Evolutionary conservation across 2,888 invertebrate species (phyloP).

Genomic region (Tipula confusa): DNA sequence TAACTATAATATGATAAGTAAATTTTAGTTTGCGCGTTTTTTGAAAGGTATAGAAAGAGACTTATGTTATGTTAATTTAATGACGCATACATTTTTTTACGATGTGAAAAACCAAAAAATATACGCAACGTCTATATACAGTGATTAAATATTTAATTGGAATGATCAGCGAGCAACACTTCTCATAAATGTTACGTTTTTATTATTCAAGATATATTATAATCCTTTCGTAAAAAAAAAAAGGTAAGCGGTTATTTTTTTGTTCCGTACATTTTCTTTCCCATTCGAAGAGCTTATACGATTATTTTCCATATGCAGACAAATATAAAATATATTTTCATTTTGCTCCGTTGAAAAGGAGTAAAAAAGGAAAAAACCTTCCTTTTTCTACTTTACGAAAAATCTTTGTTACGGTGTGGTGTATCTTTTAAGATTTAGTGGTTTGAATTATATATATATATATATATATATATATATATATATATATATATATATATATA

Average conservation of each 20-base stretch:
- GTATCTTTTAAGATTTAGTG: conserved; percentile 1
- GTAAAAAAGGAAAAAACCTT: neutral
- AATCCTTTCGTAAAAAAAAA: neutral
- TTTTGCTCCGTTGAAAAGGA: neutral
- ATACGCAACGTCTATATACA: neutral
- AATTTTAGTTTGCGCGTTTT: neutral
- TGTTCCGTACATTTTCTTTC: neutral
- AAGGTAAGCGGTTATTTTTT: neutral
- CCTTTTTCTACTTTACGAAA: neutral
- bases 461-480: too few species aligned
- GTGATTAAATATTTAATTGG: neutral
- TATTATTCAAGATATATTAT: neutral
- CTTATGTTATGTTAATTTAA: too few species aligned
- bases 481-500: too few species aligned
- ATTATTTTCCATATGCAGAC: conserved; percentile 3
- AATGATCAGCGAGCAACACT: too few species aligned
- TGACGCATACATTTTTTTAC: too few species aligned
- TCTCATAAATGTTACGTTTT: neutral
- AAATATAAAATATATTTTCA: neutral
- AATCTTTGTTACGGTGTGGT: neutral
- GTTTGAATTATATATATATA: neutral
- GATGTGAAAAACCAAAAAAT: neutral
- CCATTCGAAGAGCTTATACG: neutral
- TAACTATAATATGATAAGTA: neutral
- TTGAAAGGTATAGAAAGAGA: too few species aligned